phyloP scores from a whole-genome alignment of 1,140 invertebrate genomes.

The Gonatopus flavifemur region DNA sequence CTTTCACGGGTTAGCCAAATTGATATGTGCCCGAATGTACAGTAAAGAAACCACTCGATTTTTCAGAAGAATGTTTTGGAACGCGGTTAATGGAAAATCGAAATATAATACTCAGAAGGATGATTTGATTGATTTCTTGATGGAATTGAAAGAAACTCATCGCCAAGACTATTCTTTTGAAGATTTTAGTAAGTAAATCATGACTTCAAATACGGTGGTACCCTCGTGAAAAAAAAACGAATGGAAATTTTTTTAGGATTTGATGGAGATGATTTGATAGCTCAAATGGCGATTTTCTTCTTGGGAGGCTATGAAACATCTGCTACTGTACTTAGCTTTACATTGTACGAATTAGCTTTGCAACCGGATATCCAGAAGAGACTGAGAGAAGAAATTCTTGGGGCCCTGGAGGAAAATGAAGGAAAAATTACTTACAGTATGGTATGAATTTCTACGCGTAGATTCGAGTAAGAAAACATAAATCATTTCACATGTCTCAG shows the following conservation, averaged over 20 bases:
- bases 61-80: constrained; percentile 41
- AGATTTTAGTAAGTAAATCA: too few relatives aligned
- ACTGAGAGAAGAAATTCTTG: constrained; percentile 49
- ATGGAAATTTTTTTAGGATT: constrained; percentile 44
- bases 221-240: too few relatives aligned
- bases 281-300: constrained; percentile 67
- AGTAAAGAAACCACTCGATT: constrained; percentile 23
- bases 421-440: constrained; percentile 12
- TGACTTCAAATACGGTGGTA: too few relatives aligned
- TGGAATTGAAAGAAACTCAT: constrained; percentile 45
- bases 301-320: constrained; percentile 64
- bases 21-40: constrained; percentile 33
- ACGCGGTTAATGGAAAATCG: constrained; percentile 37
- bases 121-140: constrained; percentile 52
- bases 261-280: constrained; percentile 65
- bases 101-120: constrained; percentile 35
- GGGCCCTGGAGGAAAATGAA: constrained; percentile 1
- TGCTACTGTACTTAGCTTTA: constrained; percentile 25
- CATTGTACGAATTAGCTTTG: constrained; percentile 51
- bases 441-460: too few relatives aligned
- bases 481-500: too few relatives aligned
- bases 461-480: too few relatives aligned
- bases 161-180: too few relatives aligned
- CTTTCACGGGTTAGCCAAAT: constrained; percentile 21
- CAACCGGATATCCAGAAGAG: constrained; percentile 51